phyloP scores from a whole-genome alignment of 2,797 vertebrate genomes.

The Hylomyscus alleni region DNA sequence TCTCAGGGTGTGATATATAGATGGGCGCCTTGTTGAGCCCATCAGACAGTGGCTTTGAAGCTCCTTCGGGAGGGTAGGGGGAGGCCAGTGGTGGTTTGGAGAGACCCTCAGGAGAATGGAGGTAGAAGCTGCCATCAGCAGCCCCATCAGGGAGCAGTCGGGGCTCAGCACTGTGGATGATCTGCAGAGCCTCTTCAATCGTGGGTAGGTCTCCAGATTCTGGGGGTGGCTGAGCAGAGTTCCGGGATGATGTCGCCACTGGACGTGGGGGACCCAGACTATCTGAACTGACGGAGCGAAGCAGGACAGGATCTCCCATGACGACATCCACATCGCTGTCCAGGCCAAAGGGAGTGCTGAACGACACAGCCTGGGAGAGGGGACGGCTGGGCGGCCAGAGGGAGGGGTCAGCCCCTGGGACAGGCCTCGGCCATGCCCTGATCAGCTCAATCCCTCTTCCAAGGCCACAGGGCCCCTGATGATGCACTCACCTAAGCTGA shows the following conservation, averaged over 20 bases:
- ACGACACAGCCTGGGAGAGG: conserved; percentile 95
- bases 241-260: conserved; percentile 72
- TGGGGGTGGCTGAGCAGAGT: conserved; percentile 82
- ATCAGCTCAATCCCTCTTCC: neutral
- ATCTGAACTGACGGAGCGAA: conserved; percentile 95
- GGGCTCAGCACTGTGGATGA: conserved; percentile 96
- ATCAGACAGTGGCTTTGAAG: conserved; percentile 62
- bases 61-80: conserved; percentile 88
- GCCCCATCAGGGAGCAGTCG: conserved; percentile 95
- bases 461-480: accelerated
- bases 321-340: conserved; percentile 97
- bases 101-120: conserved; percentile 93
- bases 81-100: conserved; percentile 81
- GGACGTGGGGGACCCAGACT: conserved; percentile 90
- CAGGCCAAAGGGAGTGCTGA: conserved; percentile 97
- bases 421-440: conserved; percentile 84
- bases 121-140: conserved; percentile 94
- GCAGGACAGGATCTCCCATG: conserved; percentile 95
- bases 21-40: conserved; percentile 80
- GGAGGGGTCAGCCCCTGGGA: conserved; percentile 71
- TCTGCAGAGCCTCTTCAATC: conserved; percentile 96
- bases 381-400: conserved; percentile 84
- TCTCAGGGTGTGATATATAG: conserved; percentile 87
- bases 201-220: conserved; percentile 92
- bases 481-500: conserved; percentile 90